Base-by-base conservation (phyloP, 2,888 invertebrate species). In the Bhutanitis thaidina region DNA sequence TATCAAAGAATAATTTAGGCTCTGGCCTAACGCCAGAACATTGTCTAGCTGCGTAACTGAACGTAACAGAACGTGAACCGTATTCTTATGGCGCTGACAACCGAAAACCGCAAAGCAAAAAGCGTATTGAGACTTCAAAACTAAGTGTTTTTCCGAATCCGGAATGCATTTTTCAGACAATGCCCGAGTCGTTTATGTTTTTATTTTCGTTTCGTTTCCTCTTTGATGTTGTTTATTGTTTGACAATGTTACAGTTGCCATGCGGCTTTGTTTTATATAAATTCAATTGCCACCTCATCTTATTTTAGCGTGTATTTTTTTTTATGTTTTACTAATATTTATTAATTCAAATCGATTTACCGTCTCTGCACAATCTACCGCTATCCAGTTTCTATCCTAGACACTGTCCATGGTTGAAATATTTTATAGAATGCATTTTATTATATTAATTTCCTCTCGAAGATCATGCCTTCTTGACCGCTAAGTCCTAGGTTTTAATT, bases 161-260 rank as follows among this genome's bases (percentile, higher is more conserved):
- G 40, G 12, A 51, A 51, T 51, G 51, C 51, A 51, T 45, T 51
- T n/a, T 44, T 34, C 40, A 51, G 35, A 35, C 32, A 51, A 41
- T 32, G 39, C 14, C 25, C 32, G 20, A 10, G n/a, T 37, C 30
- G 16, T n/a, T 49, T n/a, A 14, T 43, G 20, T 43, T 32, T 35
- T 25, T 40, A 29, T 30, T 36, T 51, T 35, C 32, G 32, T 45
- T 39, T 41, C 35, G 40, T 40, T 51, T 45, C 35, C 15, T 36
- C 14, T 35, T 45, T 41, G 41, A 41, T 25, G 35, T 48, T 40
- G 35, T 48, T 48, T 41, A 41, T 41, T 41, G 48, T 48, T 35
- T n/a, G 16, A 29, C 12, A 48, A 41, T 27, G 40, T 48, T 48
- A 29, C 41, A 36, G n/a, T 41, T 40, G 5, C 20, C 20, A 34